A percentile compares a stretch with the other conserved stretches of the same genome.
These are phyloP conservation scores for Oenanthe melanoleuca DNA, from an alignment of 2,113 vertebrate species.

Conservation along the genomic window DNA sequence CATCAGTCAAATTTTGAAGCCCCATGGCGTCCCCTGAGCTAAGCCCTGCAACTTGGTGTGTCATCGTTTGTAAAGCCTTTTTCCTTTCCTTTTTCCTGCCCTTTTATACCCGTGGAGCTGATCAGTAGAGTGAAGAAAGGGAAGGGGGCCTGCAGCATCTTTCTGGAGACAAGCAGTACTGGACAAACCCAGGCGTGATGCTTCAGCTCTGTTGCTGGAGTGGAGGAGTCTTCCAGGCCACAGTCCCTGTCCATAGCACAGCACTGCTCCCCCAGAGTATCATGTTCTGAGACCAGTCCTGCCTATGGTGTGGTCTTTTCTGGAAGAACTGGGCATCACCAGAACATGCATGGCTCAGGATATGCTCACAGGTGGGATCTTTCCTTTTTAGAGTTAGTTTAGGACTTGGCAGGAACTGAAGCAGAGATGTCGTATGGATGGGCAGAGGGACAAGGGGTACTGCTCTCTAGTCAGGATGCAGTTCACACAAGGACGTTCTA, in stretches of 20 bases:
- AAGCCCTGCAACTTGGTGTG: constrained; percentile 5
- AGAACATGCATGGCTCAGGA: constrained; percentile 10
- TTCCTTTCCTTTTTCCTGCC: constrained; percentile 24
- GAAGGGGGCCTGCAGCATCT: constrained; percentile 10
- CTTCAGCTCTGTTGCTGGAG: constrained; percentile 14
- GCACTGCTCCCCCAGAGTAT: background rate
- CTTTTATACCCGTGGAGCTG: background rate
- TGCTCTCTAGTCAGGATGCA: background rate
- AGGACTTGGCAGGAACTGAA: constrained; percentile 7
- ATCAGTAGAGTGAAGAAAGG: background rate
- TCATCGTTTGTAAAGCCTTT: constrained; percentile 37
- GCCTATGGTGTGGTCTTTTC: background rate
- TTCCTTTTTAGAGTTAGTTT: constrained; percentile 36
- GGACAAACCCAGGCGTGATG: constrained; percentile 3
- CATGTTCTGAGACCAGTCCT: background rate
- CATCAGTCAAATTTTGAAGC: constrained; percentile 20
- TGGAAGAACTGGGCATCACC: constrained; percentile 32
- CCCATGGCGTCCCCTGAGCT: constrained; percentile 20
- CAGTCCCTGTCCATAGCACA: background rate
- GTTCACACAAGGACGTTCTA: constrained; percentile 14
- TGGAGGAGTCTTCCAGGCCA: constrained; percentile 49
- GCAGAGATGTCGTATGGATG: background rate
- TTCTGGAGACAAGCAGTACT: constrained; percentile 1
- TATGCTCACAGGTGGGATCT: background rate
- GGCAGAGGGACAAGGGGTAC: constrained; percentile 32